Evolutionary conservation across 2,113 vertebrate genomes (phyloP).

Genomic region (Oreotrochilus melanogaster): DNA sequence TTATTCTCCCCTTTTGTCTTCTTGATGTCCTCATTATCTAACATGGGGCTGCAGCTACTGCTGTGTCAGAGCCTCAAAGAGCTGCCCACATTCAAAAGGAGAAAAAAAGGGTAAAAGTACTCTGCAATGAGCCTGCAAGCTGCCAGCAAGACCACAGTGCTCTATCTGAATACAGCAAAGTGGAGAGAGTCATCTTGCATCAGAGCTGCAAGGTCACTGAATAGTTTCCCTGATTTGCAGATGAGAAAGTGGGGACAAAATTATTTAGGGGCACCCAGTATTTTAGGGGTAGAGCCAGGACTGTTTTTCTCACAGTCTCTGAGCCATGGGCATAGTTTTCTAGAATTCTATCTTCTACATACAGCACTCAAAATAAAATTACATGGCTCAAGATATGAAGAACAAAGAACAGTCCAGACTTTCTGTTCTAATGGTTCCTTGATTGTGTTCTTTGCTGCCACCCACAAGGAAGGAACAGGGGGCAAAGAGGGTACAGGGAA

Average conservation of each 20-base stretch:
- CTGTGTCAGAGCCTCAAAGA: neutral
- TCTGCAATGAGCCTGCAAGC: neutral
- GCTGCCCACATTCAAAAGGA: neutral
- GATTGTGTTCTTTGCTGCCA: neutral
- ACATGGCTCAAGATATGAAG: neutral
- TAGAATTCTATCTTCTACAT: neutral
- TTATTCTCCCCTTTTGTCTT: neutral
- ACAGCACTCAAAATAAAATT: neutral
- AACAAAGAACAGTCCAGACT: neutral
- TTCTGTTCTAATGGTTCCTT: neutral
- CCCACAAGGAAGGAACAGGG: neutral
- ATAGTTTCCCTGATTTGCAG: neutral
- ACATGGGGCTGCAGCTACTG: neutral
- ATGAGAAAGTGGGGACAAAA: neutral
- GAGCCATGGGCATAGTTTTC: neutral
- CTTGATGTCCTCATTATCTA: too few species aligned
- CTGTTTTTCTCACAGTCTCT: neutral
- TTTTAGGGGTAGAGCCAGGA: neutral
- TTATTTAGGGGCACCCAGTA: neutral
- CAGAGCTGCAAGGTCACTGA: neutral
- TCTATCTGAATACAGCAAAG: neutral
- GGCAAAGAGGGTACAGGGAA: fast-evolving
- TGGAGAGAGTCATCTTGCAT: neutral
- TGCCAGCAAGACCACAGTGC: neutral
- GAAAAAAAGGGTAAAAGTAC: neutral